Evolutionary conservation across 1,140 invertebrate genomes (phyloP).

Genomic region (Halictus rubicundus): DNA sequence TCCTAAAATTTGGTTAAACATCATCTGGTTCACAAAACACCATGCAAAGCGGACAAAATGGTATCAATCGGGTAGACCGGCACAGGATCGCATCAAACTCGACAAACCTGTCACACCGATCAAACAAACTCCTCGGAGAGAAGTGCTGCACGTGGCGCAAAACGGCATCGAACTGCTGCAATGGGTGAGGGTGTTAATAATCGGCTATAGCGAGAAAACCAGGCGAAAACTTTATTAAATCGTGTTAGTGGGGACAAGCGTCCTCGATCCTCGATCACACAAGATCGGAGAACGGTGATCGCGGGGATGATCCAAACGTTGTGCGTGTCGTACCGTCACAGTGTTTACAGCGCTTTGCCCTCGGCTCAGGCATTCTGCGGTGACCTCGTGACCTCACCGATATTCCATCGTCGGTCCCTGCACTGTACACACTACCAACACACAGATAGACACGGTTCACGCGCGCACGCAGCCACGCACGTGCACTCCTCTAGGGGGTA

Average conservation of each 20-base stretch:
- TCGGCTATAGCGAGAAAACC: neutral
- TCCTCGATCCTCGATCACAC: neutral
- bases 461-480: slow-evolving; percentile 27
- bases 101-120: too few species aligned
- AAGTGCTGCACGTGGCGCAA: too few species aligned
- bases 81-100: too few species aligned
- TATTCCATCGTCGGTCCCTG: slow-evolving; percentile 76
- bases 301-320: neutral
- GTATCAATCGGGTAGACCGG: too few species aligned
- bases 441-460: slow-evolving; percentile 10
- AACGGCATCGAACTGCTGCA: neutral
- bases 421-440: slow-evolving; percentile 42
- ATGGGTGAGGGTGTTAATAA: neutral
- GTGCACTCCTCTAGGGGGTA: slow-evolving; percentile 27
- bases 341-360: slow-evolving; percentile 81
- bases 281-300: too few species aligned
- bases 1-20: too few species aligned
- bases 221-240: slow-evolving; percentile 19
- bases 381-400: slow-evolving; percentile 79
- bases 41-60: too few species aligned
- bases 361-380: slow-evolving; percentile 81
- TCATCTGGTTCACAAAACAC: too few species aligned
- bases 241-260: neutral
- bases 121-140: too few species aligned
- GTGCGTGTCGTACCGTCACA: slow-evolving; percentile 79